These are phyloP conservation scores for Rhabdomys dilectus DNA, from an alignment of 2,113 vertebrate species.

Conservation along the genomic window DNA sequence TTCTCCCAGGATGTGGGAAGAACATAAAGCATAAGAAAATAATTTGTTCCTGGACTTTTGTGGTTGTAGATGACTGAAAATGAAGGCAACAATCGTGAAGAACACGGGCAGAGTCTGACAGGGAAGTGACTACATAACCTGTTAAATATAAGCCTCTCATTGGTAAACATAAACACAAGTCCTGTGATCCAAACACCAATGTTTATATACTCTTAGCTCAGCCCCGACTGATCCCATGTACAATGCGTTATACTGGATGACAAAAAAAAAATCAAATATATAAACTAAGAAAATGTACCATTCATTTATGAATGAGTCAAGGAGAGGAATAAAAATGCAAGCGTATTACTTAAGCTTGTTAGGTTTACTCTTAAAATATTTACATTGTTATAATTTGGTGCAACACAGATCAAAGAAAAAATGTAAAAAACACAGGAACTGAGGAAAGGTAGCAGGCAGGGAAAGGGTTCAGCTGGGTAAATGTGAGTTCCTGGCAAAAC, in stretches of 20 bases:
- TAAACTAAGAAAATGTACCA: constrained; percentile 36
- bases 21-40: constrained; percentile 33
- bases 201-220: neutral
- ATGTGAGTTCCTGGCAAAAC: neutral
- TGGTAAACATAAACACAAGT: neutral
- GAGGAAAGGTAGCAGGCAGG: neutral
- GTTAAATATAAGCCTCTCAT: neutral
- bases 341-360: neutral
- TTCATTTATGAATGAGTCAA: constrained; percentile 15
- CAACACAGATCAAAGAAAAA: neutral
- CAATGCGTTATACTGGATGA: neutral
- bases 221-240: neutral
- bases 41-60: neutral
- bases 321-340: neutral
- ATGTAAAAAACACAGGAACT: neutral
- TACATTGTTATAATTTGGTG: neutral
- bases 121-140: neutral
- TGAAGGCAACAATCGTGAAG: neutral
- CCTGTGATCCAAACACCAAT: neutral
- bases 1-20: neutral
- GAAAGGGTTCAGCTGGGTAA: neutral
- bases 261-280: constrained; percentile 49
- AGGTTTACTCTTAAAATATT: constrained; percentile 32
- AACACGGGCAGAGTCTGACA: neutral
- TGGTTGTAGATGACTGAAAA: neutral